A percentile compares a stretch with the other conserved stretches of the same genome.
Evolutionary conservation across 2,113 vertebrate species (phyloP).

Genomic region (Lota lota): DNA sequence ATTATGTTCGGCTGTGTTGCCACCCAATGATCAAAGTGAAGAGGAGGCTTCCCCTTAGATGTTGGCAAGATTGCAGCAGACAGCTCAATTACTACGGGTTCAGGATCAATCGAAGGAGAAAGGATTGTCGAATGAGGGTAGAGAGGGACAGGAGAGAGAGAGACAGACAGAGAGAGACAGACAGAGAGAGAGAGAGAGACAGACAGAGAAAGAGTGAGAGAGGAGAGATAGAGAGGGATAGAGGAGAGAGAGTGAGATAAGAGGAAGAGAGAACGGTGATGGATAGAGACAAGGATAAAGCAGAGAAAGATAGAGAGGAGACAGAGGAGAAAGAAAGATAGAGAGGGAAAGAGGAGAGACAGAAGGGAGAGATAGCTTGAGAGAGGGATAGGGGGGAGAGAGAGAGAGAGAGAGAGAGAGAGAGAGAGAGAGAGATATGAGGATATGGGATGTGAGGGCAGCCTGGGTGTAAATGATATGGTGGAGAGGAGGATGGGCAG

Average conservation of each 20-base stretch:
- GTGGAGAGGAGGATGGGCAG: too few species aligned
- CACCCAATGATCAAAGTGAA: neutral
- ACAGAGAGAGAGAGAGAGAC: neutral
- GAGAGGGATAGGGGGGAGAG: neutral
- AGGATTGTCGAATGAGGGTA: neutral
- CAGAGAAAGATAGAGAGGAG: neutral
- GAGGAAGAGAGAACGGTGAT: neutral
- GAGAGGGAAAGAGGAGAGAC: neutral
- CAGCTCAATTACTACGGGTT: neutral
- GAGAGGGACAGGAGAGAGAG: neutral
- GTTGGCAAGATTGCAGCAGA: neutral
- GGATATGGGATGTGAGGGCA: neutral
- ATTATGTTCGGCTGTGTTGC: too few species aligned
- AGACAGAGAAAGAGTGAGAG: neutral
- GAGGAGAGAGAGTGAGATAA: neutral
- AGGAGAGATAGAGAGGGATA: neutral
- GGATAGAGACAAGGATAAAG: neutral
- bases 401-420: constrained; percentile 3
- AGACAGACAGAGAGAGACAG: neutral
- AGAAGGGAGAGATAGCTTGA: neutral
- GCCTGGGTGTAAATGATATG: too few species aligned
- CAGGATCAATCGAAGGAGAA: neutral
- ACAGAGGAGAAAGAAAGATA: neutral
- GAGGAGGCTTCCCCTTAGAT: neutral
- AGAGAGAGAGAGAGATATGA: neutral